Conservation (phyloP, 2,888 invertebrate species). For the Maniola hyperantus region DNA sequence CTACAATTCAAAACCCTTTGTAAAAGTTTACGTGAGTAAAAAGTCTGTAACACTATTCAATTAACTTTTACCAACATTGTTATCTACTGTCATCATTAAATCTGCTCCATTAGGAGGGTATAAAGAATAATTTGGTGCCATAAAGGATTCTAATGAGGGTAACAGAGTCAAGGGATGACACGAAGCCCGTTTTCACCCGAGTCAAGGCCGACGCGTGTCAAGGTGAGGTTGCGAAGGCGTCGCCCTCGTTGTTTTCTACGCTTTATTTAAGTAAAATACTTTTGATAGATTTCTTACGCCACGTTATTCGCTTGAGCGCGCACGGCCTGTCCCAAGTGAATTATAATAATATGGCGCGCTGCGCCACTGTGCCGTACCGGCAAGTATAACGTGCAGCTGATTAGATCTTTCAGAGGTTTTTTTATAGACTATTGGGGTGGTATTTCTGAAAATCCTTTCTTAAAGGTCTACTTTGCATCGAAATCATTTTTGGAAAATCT, state of each 20-base stretch:
- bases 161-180: slow-evolving; percentile 30
- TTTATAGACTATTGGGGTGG: too few relatives aligned
- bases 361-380: slow-evolving; percentile 7
- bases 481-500: too few relatives aligned
- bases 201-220: slow-evolving; percentile 76
- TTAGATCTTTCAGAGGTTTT: not conserved
- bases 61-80: not conserved
- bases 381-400: not conserved
- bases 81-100: slow-evolving; percentile 1
- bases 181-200: slow-evolving; percentile 65
- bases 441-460: too few relatives aligned
- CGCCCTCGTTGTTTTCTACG: slow-evolving; percentile 67
- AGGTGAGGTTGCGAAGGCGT: slow-evolving; percentile 72
- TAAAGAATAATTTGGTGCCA: slow-evolving; percentile 4
- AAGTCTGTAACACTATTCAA: not conserved
- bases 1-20: too few relatives aligned
- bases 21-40: too few relatives aligned
- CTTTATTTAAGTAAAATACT: slow-evolving; percentile 68
- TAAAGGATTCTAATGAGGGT: slow-evolving; percentile 2
- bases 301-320: slow-evolving; percentile 66
- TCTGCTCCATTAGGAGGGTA: slow-evolving; percentile 13
- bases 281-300: slow-evolving; percentile 71
- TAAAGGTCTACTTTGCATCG: too few relatives aligned
- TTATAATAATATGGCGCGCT: slow-evolving; percentile 5
- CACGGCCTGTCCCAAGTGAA: slow-evolving; percentile 47